Base-by-base conservation (phyloP, 2,888 invertebrate species). In the Andrena trimmerana region DNA sequence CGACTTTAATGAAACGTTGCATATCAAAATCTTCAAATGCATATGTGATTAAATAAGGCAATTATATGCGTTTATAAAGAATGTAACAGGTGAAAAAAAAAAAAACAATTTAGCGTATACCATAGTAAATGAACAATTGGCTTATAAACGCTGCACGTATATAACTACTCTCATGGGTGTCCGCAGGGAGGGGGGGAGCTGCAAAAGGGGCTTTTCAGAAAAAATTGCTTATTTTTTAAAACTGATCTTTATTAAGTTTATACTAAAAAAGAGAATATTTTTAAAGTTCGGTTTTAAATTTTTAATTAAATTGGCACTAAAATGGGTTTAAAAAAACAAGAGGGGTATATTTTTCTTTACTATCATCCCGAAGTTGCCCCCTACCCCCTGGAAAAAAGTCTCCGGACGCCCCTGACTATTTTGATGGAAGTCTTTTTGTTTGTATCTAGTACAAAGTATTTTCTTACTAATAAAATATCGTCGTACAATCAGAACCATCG, bases 11-110 rank as follows among this genome's bases (percentile, higher is more conserved):
- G 10, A 62, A 67, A 70, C 27, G 8, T 73, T 83, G 13, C 65
- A 84, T 75, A 83, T 78, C 69, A 70, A 42, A 68, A 42, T 27
- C 50, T 83, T 62, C 2, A 78, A 83, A 24, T 24, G 27, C 42
- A 27, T 29, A 13, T 36, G 10, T 69, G 20, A 54, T 48, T 63
- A 71, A 50, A 50, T 52, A 59, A 59, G 65, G 48, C 33, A 70
- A 24, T 71, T 70, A 20, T 33, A 78, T 66, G 31, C 27, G 36
- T 60, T 42, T 52, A 16, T 60, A 67, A 36, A 80, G 13, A 60
- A 68, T 79, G 63, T 36, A 50, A 68, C 50, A 42, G 31, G 20
- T 63, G 50, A 13, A 50, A 20, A 20, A 20, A 20, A 20, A 20
- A 75, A 67, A 59, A 68, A n/a, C 59, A 70, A 68, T 71, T 8